phyloP scores from a whole-genome alignment of 2,888 invertebrate species.

The Hydrotaea cyrtoneurina region DNA sequence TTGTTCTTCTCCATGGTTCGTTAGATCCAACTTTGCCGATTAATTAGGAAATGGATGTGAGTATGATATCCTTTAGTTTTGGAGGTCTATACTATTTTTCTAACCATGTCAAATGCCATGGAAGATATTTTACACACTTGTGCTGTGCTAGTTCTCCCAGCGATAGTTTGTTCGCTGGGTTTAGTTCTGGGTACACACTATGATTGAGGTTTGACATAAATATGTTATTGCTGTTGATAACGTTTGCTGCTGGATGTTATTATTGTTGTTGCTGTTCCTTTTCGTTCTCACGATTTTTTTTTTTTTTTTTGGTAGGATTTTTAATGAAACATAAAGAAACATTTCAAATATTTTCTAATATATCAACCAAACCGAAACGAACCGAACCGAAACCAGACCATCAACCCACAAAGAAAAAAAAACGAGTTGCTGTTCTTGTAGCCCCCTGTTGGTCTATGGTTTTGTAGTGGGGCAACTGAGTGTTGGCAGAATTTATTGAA shows the following conservation, averaged over 20 bases:
- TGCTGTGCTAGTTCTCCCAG: not conserved
- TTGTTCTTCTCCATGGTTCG: no score
- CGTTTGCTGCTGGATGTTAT: conserved; percentile 21
- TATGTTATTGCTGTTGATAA: conserved; percentile 55
- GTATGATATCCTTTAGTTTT: no score
- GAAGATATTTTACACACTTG: no score
- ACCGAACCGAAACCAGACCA: conserved; percentile 19
- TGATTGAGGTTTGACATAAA: conserved; percentile 66
- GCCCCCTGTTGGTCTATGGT: not conserved
- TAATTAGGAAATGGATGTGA: no score
- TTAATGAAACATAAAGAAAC: conserved; percentile 56
- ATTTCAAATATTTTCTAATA: conserved; percentile 59
- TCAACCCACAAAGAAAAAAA: not conserved
- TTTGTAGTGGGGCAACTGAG: not conserved
- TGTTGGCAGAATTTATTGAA: not conserved
- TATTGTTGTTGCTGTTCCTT: conserved; percentile 6
- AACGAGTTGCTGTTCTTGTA: not conserved
- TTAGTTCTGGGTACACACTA: conserved; percentile 22
- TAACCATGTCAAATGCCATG: no score
- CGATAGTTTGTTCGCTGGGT: not conserved
- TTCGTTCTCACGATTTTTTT: not conserved
- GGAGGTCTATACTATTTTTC: no score
- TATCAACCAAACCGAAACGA: conserved; percentile 44
- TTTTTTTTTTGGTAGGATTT: not conserved
- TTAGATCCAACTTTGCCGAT: no score